Base-by-base conservation (phyloP, 2,113 vertebrate genomes). In the Myrmophylax atrothorax region DNA sequence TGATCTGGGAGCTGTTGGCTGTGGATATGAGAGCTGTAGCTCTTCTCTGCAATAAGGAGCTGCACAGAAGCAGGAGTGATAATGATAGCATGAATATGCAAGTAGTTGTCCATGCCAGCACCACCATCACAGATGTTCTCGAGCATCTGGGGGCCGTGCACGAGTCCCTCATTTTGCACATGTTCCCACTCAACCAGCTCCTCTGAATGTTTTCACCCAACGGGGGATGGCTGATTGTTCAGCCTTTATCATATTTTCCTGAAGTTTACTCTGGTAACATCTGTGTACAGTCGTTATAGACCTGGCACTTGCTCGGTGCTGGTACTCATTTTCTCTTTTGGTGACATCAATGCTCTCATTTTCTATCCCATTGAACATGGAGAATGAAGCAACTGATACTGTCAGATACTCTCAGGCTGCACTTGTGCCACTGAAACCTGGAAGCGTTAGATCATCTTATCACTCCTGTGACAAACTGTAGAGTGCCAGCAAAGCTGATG, bases 201-300 rank as follows among this genome's bases (percentile, higher is more conserved):
- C 91, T 96, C 78, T 2, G 49, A 92, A 55, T 52, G 63, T 93
- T 93, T 88, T 69, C 89, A 93, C 82, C 89, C 91, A 56, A 62
- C 53, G 62, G 92, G 67, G 75, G 83, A 53, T 44, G 73, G 95
- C 67, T 96, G 91, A 84, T 86, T 94, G 90, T 80, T 96, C 87
- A 82, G 89, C 49, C 76, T 96, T 91, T 90, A 74, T 94, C 90
- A 66, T 52, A 58, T 93, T 94, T 94, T 96, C 79, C 84, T 93
- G 91, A 79, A 93, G 95, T 94, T 95, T 96, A 37, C 93, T 92
- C 78, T 52, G 38, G 20, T 83, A 96, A 96, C 96, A 97, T 96
- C 97, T 97, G 97, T 93, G 97, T 90, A 81, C 82, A 84, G 89
- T 87, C 96, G 93, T 96, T 90, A 89, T 14, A 84, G 93, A 58